Base-by-base conservation (phyloP, 2,888 invertebrate genomes). In the Spicauda simplicius region DNA sequence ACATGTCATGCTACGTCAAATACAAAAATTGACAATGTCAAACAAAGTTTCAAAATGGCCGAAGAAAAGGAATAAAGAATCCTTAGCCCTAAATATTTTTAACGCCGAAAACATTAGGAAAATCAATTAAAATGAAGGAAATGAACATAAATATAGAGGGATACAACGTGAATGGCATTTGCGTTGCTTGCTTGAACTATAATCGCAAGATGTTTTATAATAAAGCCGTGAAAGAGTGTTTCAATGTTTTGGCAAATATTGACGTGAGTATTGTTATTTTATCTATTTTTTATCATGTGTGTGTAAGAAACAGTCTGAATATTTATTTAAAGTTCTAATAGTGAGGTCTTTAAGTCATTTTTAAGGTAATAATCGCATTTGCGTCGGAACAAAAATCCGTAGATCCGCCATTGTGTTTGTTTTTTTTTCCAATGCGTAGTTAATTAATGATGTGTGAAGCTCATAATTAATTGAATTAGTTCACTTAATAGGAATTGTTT, bases 141-240 rank as follows among this genome's bases (percentile, higher is more conserved):
- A 86, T 93, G 41, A 87, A 93, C 64, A 92, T 93, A 73, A 91
- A 92, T 74, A 92, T 93, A 59, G 93, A 92, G 76, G 93, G 93
- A 2, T 93, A 87, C 67, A 93, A 92, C 76, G 93, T 91, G 30
- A 93, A 92, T 57, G 92, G 93, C 0, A 88, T 93, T 74, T 93
- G 93, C 73, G 93, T 92, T 0, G 88, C 89, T 3, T 93, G 93
- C 77, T 80, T 93, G 45, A 90, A 90, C 71, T 90, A 90, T 68
- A 86, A 90, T 71, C 86, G 93, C 4, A 85, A 82, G 72, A 93
- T 93, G 92, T 85, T 76, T 69, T 88, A 88, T 62, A 73, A 77
- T n/a, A 73, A 80, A 5, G 79, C 82, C 25, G 77, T 88, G 0
- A 87, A 84, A 68, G 82, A 87, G 20, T 89, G 86, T 77, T 90